These are phyloP conservation scores for Ricordea florida DNA, from an alignment of 92 coral and sea anemone genomes.

Conservation along the genomic window DNA sequence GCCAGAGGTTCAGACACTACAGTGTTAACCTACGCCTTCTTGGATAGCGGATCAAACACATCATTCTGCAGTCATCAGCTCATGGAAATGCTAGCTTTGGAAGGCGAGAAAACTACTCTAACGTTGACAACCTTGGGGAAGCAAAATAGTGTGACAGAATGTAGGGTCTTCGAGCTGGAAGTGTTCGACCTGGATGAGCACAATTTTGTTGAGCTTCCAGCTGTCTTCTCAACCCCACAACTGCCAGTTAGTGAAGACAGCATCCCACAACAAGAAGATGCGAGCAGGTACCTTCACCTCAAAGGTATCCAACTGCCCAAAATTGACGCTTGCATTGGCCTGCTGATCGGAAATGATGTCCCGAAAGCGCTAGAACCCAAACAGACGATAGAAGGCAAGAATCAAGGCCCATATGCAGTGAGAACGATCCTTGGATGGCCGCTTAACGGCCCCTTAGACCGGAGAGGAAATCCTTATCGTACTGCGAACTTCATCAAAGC, in stretches of 20 bases:
- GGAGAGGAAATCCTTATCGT: not conserved
- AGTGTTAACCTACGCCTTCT: slow-evolving; percentile 19
- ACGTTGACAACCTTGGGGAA: slow-evolving; percentile 18
- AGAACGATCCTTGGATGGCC: slow-evolving; percentile 35
- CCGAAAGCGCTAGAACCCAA: slow-evolving; percentile 35
- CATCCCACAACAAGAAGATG: slow-evolving; percentile 36
- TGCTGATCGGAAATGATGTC: slow-evolving; percentile 44
- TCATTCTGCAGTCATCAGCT: slow-evolving; percentile 25
- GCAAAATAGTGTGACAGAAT: not conserved
- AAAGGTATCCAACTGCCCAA: slow-evolving; percentile 4
- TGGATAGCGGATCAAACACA: slow-evolving; percentile 27
- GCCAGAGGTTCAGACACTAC: not conserved
- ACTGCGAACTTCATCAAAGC: slow-evolving; percentile 22
- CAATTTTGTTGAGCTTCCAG: slow-evolving; percentile 14
- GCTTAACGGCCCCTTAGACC: slow-evolving; percentile 32
- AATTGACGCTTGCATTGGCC: slow-evolving; percentile 22
- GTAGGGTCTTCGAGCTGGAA: slow-evolving; percentile 11
- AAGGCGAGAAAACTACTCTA: slow-evolving; percentile 7
- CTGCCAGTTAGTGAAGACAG: slow-evolving; percentile 16
- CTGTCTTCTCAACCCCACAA: slow-evolving; percentile 17
- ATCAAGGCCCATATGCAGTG: slow-evolving; percentile 32
- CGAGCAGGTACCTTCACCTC: slow-evolving; percentile 19
- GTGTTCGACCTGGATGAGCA: slow-evolving; percentile 30
- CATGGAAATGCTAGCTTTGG: slow-evolving; percentile 1
- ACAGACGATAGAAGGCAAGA: slow-evolving; percentile 5